A percentile compares a stretch with the other conserved stretches of the same genome.
These are phyloP conservation scores for Synaphobranchus kaupii DNA, from an alignment of 2,797 vertebrate genomes.

Conservation along the genomic window DNA sequence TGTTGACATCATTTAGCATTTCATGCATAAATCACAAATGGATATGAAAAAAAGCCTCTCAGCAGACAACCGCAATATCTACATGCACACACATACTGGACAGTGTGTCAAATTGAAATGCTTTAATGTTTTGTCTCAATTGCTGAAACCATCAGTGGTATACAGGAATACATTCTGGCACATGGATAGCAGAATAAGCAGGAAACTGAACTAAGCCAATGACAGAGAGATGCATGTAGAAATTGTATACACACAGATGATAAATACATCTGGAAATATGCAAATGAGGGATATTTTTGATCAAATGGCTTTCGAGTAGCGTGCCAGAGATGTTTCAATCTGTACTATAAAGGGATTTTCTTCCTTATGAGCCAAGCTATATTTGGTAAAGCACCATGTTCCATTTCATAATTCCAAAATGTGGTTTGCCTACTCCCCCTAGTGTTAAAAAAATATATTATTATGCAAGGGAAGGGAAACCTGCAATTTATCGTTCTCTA, in stretches of 20 bases:
- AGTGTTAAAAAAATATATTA: not conserved
- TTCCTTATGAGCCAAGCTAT: not conserved
- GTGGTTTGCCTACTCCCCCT: constrained; percentile 11
- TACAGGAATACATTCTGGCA: not conserved
- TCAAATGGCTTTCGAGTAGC: not conserved
- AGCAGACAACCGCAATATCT: not conserved
- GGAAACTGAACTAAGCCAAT: not conserved
- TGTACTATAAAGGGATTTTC: not conserved
- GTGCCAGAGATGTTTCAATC: not conserved
- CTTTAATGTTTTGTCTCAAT: not conserved
- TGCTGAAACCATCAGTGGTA: not conserved
- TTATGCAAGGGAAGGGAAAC: not conserved
- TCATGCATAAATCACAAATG: not conserved
- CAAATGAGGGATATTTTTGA: not conserved
- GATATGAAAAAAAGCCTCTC: not conserved
- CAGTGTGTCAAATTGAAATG: not conserved
- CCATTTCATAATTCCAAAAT: not conserved
- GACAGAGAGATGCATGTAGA: not conserved
- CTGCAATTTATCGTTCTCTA: not conserved
- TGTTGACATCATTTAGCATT: not conserved
- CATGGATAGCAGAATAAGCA: not conserved
- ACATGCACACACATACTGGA: not conserved
- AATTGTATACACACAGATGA: not conserved
- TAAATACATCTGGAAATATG: not conserved
- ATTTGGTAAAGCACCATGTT: not conserved